Conservation (phyloP, 1,140 invertebrate species). For the Bombyx mori region DNA sequence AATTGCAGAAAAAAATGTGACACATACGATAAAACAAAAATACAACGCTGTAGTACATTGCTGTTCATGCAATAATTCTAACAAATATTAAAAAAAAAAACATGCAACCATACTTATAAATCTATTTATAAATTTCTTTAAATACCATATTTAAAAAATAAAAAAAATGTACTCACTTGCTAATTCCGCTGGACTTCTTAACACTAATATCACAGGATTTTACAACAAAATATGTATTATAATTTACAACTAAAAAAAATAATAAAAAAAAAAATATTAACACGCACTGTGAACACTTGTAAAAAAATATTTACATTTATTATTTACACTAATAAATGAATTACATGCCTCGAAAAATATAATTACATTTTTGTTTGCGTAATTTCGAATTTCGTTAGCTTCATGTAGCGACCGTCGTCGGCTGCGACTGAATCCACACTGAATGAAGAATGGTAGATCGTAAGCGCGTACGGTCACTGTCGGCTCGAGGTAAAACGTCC, state of each 20-base stretch:
- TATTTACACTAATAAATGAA: constrained; percentile 34
- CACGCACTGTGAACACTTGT: constrained; percentile 32
- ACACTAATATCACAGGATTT: constrained; percentile 63
- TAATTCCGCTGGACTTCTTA: constrained; percentile 25
- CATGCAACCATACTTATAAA: constrained; percentile 1
- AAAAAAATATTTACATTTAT: constrained; percentile 33
- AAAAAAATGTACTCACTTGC: constrained; percentile 46
- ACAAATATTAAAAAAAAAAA: constrained; percentile 13
- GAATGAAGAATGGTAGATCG: too few species aligned
- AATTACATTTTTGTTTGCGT: constrained; percentile 34
- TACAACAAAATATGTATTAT: constrained; percentile 27
- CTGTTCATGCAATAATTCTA: neutral
- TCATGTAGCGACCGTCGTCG: too few species aligned
- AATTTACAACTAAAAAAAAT: constrained; percentile 2
- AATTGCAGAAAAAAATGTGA: neutral
- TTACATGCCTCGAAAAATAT: constrained; percentile 12
- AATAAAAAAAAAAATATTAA: constrained; percentile 2
- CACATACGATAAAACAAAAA: neutral
- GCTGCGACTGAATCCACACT: too few species aligned
- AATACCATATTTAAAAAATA: constrained; percentile 7
- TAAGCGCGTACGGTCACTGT: constrained; percentile 1
- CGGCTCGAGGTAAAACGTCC: constrained; percentile 22
- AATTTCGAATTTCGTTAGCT: constrained; percentile 7
- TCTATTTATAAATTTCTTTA: too few species aligned
- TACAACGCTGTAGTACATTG: neutral